Evolutionary conservation across 2,888 invertebrate genomes (phyloP).

Genomic region (Gortyna flavago): DNA sequence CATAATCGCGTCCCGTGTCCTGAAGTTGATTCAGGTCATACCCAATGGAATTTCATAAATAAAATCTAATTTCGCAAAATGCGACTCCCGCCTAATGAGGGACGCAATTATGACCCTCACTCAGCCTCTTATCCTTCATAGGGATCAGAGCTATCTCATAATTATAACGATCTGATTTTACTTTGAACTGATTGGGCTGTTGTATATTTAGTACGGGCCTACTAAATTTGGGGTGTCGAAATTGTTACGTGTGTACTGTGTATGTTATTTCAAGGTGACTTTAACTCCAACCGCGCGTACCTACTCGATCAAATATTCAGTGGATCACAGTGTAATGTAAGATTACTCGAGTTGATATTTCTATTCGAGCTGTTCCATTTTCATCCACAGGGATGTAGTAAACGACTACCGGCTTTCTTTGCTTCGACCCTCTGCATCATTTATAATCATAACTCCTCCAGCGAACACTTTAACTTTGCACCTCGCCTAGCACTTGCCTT

Average conservation of each 20-base stretch:
- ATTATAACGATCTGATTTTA: constrained; percentile 73
- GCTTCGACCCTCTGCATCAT: constrained; percentile 80
- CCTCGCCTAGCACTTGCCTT: constrained; percentile 76
- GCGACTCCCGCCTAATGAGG: constrained; percentile 79
- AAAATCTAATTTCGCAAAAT: constrained; percentile 79
- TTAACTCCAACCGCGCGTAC: constrained; percentile 67
- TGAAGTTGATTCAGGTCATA: constrained; percentile 72
- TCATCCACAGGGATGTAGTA: constrained; percentile 69
- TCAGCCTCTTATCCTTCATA: constrained; percentile 75
- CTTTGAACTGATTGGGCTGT: constrained; percentile 37
- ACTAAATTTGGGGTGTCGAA: constrained; percentile 29
- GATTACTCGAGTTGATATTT: constrained; percentile 71
- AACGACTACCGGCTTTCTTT: constrained; percentile 72
- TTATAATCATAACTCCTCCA: constrained; percentile 83
- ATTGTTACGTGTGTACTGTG: constrained; percentile 24
- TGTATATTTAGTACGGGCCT: constrained; percentile 9
- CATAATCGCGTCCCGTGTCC: constrained; percentile 60
- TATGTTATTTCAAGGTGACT: constrained; percentile 57
- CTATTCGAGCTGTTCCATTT: constrained; percentile 70
- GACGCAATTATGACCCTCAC: constrained; percentile 80
- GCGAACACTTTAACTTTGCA: constrained; percentile 80
- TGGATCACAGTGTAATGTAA: constrained; percentile 71
- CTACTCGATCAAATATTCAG: constrained; percentile 75
- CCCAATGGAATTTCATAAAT: constrained; percentile 77
- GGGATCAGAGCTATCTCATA: constrained; percentile 75